Percentiles rank a stretch among this genome's conserved stretches.
phyloP scores from a whole-genome alignment of 2,113 vertebrate species.

The Ctenodactylus gundi region DNA sequence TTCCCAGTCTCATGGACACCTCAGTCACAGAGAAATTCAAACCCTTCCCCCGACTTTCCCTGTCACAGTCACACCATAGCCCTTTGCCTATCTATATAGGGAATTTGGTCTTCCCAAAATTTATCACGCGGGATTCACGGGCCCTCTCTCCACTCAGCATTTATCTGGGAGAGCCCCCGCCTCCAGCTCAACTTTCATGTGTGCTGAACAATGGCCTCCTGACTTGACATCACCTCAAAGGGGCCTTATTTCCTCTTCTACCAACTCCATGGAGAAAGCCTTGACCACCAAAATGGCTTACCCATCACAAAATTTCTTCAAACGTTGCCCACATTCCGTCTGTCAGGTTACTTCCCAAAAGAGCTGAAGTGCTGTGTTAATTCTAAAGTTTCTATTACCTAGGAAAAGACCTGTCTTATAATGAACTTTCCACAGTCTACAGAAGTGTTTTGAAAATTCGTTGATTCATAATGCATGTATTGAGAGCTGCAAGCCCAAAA shows the following conservation, averaged over 20 bases:
- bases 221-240: no score
- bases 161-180: not conserved
- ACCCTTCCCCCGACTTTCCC: no score
- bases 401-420: slow-evolving; percentile 6
- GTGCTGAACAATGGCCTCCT: not conserved
- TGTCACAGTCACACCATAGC: not conserved
- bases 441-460: slow-evolving; percentile 44
- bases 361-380: not conserved
- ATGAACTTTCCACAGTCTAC: not conserved
- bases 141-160: not conserved
- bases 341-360: not conserved
- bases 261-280: not conserved
- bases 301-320: not conserved
- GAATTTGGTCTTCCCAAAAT: not conserved
- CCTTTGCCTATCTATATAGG: not conserved
- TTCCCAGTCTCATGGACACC: not conserved
- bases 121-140: rapidly evolving
- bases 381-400: not conserved
- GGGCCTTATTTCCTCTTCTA: not conserved
- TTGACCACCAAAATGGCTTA: no score
- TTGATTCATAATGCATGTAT: not conserved
- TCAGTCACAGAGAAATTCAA: not conserved
- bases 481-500: not conserved
- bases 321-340: not conserved
- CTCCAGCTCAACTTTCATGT: not conserved